phyloP scores from a whole-genome alignment of 2,888 invertebrate species.

The Oxyteleia sp. region DNA sequence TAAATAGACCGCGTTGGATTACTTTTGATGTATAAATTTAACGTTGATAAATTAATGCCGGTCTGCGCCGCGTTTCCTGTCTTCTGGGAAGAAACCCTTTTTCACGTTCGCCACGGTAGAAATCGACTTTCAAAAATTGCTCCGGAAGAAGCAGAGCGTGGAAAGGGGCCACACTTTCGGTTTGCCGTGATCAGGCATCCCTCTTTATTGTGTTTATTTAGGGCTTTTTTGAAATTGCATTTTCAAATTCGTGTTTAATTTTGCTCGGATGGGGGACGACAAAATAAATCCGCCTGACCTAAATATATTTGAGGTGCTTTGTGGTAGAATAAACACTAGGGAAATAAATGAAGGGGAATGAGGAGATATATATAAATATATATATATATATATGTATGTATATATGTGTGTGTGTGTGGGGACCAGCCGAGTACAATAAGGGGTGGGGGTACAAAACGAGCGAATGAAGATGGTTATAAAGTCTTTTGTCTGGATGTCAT shows the following conservation, averaged over 20 bases:
- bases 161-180: slow-evolving; percentile 58
- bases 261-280: background rate
- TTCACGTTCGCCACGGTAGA: slow-evolving; percentile 32
- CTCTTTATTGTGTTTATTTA: slow-evolving; percentile 6
- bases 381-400: no score
- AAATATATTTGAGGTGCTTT: slow-evolving; percentile 3
- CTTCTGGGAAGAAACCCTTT: slow-evolving; percentile 30
- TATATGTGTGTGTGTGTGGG: no score
- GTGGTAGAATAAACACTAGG: slow-evolving; percentile 12
- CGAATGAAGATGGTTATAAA: no score
- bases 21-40: background rate
- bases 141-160: slow-evolving; percentile 46
- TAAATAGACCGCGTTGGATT: slow-evolving; percentile 8
- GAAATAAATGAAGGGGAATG: no score
- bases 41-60: background rate
- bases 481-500: no score
- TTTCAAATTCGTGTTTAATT: background rate
- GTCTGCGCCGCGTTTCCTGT: background rate
- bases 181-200: slow-evolving; percentile 12
- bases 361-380: no score
- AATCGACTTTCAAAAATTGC: slow-evolving; percentile 59
- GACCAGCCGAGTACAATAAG: no score
- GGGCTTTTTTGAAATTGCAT: slow-evolving; percentile 9
- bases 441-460: no score
- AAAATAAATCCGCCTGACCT: slow-evolving; percentile 7